Conservation (phyloP, 1,140 invertebrate genomes). For the Leptestheria dahalacensis region DNA sequence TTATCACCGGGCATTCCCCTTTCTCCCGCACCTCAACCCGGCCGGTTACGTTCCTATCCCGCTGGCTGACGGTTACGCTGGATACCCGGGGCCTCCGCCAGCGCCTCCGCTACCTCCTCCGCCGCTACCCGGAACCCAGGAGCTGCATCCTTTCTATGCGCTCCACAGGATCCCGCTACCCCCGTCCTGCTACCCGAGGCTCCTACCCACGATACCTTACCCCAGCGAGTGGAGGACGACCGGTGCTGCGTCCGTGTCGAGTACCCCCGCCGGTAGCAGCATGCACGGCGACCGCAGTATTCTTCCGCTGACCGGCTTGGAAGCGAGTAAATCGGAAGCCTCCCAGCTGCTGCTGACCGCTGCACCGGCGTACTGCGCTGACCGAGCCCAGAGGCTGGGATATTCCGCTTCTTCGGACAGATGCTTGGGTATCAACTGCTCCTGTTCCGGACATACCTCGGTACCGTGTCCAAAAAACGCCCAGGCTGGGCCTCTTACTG, state of each 20-base stretch:
- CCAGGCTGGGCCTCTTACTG: constrained; percentile 90
- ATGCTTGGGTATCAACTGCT: constrained; percentile 32
- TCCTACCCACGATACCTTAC: constrained; percentile 39
- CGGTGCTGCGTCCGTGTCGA: not conserved
- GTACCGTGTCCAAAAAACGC: constrained; percentile 90
- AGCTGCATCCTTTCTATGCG: constrained; percentile 10
- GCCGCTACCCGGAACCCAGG: constrained; percentile 13
- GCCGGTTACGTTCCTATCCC: not conserved
- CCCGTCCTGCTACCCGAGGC: constrained; percentile 48
- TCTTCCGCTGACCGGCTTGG: constrained; percentile 30
- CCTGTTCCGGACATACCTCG: constrained; percentile 56
- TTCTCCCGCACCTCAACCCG: not conserved
- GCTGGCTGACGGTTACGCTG: not conserved
- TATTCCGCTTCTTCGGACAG: not conserved
- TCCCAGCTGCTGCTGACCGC: not conserved
- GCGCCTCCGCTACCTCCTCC: constrained; percentile 28
- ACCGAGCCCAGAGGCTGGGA: not conserved
- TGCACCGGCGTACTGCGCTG: not conserved
- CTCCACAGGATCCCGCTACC: constrained; percentile 35
- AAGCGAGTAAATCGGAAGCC: not conserved
- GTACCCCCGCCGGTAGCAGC: not conserved
- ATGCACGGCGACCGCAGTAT: constrained; percentile 6
- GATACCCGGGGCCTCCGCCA: constrained; percentile 14
- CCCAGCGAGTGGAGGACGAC: not conserved
- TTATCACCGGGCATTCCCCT: not conserved